These are phyloP conservation scores for Anthoscopus minutus DNA, from an alignment of 2,113 vertebrate genomes.

Conservation along the genomic window DNA sequence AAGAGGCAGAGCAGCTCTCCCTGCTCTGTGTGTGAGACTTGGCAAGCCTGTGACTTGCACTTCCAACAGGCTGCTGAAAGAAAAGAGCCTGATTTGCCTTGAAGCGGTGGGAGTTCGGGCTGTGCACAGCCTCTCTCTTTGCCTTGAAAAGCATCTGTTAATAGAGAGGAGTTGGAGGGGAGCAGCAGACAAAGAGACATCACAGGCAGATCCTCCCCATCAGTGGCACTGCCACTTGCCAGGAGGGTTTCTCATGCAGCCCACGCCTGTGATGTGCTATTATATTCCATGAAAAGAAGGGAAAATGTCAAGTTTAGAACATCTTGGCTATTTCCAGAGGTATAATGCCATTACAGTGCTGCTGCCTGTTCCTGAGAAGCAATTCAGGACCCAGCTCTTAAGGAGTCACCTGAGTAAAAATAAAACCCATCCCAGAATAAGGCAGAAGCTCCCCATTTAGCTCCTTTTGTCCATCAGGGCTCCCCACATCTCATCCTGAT, in stretches of 20 bases:
- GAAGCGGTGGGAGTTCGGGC: neutral
- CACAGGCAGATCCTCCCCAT: neutral
- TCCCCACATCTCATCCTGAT: neutral
- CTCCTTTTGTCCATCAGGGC: neutral
- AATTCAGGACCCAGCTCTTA: neutral
- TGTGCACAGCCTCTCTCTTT: neutral
- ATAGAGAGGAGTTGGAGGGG: neutral
- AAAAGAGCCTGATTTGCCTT: neutral
- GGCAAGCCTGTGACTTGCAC: neutral
- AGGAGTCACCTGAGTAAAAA: neutral
- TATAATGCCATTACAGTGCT: neutral
- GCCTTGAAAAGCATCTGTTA: constrained; percentile 8
- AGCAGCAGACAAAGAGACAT: neutral
- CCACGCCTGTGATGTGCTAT: neutral
- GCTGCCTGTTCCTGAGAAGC: neutral
- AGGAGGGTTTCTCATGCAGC: constrained; percentile 3
- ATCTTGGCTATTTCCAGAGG: neutral
- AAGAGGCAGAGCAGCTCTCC: neutral
- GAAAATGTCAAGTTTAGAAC: neutral
- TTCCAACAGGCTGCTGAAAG: neutral
- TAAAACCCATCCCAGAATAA: neutral
- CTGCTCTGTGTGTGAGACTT: neutral
- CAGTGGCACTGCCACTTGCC: neutral
- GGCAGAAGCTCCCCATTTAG: neutral
- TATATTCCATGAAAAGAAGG: neutral